Evolutionary conservation across 2,888 invertebrate species (phyloP), one percentile per base, ranked within the genome.

Genomic region (Agonopterix subpropinquella): DNA sequence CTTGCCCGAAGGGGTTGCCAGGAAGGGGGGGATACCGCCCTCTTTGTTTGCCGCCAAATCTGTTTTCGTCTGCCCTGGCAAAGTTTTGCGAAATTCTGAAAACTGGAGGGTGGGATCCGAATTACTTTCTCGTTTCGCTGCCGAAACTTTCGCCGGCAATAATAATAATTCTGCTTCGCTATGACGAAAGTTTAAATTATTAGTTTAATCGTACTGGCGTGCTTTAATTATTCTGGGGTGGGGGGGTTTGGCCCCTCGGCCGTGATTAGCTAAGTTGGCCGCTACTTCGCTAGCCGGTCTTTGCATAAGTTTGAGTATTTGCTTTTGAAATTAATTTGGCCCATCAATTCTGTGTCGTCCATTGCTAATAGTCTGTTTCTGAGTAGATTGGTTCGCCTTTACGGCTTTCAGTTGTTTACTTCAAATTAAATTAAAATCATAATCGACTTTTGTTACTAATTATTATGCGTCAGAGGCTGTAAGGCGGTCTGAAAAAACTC

Each of bases 161-260:
- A 82, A 84, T 84, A 85, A 86, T 86, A 87, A 87, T 80, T 85
- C 73, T 62, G 73, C 78, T 75, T 66, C 70, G 80, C 77, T 79
- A 80, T 80, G 84, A 81, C 79, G 78, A 81, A 85, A 87, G 79
- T 85, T 87, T 80, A 82, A 86, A 83, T 84, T 86, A 85, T 86
- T 86, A 83, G 84, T 83, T 83, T 80, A 85, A 85, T 87, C 79
- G 77, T 64, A 78, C 74, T 77, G 78, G 73, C 70, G 69, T 70
- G 75, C 73, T 79, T 81, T 82, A 82, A 86, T 88, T 85, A 81
- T 78, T 70, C 64, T 50, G 53, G 57, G 55, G 52, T 48, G 28
- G 45, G 43, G 43, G 37, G 43, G 45, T 52, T 4, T 47, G 56
- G 51, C 49, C 52, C 44, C 45, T 28, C 61, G 73, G 39, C 39